These are phyloP conservation scores for Pocillopora damicornis DNA, from an alignment of 64 coral and sea anemone species.

Conservation along the genomic window DNA sequence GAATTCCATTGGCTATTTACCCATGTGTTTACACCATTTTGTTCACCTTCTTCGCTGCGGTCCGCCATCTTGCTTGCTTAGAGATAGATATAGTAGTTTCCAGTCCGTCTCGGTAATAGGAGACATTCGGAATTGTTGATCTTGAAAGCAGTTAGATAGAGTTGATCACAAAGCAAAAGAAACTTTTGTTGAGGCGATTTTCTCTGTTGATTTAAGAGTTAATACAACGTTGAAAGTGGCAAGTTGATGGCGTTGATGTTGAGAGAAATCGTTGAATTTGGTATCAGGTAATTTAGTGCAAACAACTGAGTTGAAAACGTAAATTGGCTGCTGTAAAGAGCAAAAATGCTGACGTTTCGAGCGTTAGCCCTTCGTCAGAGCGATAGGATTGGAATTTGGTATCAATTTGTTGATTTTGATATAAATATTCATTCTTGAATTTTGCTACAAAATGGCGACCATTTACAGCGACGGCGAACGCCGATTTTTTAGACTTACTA, in stretches of 20 bases:
- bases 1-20: too few relatives aligned
- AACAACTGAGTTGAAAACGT: too few relatives aligned
- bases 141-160: neutral
- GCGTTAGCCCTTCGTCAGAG: too few relatives aligned
- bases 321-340: too few relatives aligned
- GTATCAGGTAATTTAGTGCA: neutral
- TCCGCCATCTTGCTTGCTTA: neutral
- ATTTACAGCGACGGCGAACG: constrained; percentile 37
- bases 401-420: constrained; percentile 1
- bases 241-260: neutral
- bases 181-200: neutral
- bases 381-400: neutral
- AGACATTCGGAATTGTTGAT: neutral
- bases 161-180: neutral
- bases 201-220: constrained; percentile 1
- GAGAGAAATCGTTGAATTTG: neutral
- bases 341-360: too few relatives aligned
- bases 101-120: neutral
- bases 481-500: constrained; percentile 42
- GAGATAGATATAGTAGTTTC: neutral
- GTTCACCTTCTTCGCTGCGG: neutral
- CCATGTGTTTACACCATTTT: too few relatives aligned
- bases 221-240: neutral
- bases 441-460: too few relatives aligned
- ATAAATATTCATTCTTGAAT: too few relatives aligned